Evolutionary conservation across 2,113 vertebrate genomes (phyloP), one percentile per base, ranked within the genome.

Genomic region (Chaetodon trifascialis): DNA sequence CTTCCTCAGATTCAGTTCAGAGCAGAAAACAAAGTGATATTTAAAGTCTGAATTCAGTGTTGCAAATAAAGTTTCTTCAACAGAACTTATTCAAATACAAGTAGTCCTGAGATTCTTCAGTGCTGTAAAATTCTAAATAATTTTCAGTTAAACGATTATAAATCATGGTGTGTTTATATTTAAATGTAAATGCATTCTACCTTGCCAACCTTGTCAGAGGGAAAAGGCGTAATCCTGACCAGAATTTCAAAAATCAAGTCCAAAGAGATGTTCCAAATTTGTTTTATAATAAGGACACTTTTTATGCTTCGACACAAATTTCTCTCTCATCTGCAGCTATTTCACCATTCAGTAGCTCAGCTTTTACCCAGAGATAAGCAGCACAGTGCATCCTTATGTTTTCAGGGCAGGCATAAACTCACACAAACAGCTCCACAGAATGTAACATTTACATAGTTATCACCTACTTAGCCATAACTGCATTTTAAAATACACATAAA

Each of bases 381-480:
- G 54, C 67, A 17, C 66, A 40, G 36, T 40, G 52, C 60, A 54
- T 71, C 25, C 21, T 73, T 42, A 72, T 73, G 62, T 56, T 62
- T 76, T 51, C 42, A 9, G 11, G 65, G 51, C 15, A 5, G 44
- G 11, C 8, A 2, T 46, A 77, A 54, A 70, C 23, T 52, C 21
- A 15, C 40, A 69, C 16, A 58, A 54, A 36, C 42, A 38, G 17
- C 66, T 59, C 34, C 9, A 25, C 0, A 0, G 17, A 77, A 30
- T 3, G 3, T 3, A 30, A 47, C n/a, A 64, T 79, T 77, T 56
- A 62, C 52, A 76, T 68, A 62, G 79, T 77, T 56, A 73, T 68
- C n/a, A 40, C 4, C 47, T 17, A 4, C 34, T 44, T 55, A 11
- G 51, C 25, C 78, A 23, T 2, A 42, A 19, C 56, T 73, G 79